These are phyloP conservation scores for Sphaerophoria rueppellii DNA, from an alignment of 2,888 invertebrate genomes.

Conservation along the genomic window DNA sequence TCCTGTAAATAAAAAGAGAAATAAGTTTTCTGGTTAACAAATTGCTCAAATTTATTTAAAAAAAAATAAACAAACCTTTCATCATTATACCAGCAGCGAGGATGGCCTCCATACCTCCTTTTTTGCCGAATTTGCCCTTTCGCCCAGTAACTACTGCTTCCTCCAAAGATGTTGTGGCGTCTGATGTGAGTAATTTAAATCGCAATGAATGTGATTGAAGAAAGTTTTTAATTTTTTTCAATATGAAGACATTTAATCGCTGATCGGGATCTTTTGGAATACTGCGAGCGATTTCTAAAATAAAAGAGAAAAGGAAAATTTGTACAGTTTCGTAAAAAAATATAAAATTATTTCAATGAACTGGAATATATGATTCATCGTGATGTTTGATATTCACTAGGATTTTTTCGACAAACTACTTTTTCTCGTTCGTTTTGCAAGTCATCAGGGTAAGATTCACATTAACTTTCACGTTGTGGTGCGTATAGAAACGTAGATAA, in stretches of 20 bases:
- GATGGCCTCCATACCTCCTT: constrained; percentile 83
- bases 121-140: constrained; percentile 84
- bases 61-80: constrained; percentile 84
- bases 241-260: constrained; percentile 88
- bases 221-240: constrained; percentile 88
- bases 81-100: constrained; percentile 85
- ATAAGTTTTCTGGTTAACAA: background rate
- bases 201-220: constrained; percentile 89
- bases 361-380: no score
- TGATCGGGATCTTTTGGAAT: constrained; percentile 90
- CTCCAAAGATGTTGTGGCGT: constrained; percentile 84
- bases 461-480: no score
- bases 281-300: constrained; percentile 86
- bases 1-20: constrained; percentile 81
- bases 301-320: no score
- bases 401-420: no score
- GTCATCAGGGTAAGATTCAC: no score
- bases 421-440: no score
- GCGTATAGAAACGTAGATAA: no score
- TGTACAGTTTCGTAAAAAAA: no score
- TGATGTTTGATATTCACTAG: no score
- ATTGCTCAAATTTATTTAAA: background rate
- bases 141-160: constrained; percentile 84
- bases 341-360: no score
- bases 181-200: constrained; percentile 87